Percentiles rank a stretch among this genome's conserved stretches.
phyloP scores from a whole-genome alignment of 2,888 invertebrate species.

The Noctua pronuba region DNA sequence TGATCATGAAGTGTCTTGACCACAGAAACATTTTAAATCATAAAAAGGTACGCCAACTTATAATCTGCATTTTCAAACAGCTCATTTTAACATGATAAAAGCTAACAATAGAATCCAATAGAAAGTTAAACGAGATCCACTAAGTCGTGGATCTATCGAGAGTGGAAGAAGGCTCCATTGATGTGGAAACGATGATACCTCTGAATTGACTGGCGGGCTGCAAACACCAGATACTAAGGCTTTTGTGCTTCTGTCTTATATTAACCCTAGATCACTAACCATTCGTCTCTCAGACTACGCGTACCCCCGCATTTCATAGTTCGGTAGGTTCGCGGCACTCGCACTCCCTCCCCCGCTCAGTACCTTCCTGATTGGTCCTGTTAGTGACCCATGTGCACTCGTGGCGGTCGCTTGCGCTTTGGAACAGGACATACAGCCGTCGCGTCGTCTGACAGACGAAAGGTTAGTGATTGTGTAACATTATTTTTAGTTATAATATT shows the following conservation, averaged over 20 bases:
- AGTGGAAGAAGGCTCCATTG: slow-evolving; percentile 59
- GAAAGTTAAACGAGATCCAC: slow-evolving; percentile 54
- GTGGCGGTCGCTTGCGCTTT: too few species aligned
- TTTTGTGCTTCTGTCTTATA: slow-evolving; percentile 49
- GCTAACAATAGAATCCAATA: slow-evolving; percentile 54
- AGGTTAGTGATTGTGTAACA: too few species aligned
- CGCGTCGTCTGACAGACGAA: too few species aligned
- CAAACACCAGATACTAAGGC: slow-evolving; percentile 56
- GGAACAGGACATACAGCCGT: too few species aligned
- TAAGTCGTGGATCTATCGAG: slow-evolving; percentile 49
- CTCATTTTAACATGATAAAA: slow-evolving; percentile 43
- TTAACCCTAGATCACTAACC: too few species aligned
- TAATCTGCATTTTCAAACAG: slow-evolving; percentile 5
- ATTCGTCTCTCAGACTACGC: too few species aligned
- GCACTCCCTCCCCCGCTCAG: too few species aligned
- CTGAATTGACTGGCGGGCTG: slow-evolving; percentile 57
- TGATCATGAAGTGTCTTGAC: background rate
- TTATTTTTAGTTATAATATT: too few species aligned
- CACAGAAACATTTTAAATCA: background rate
- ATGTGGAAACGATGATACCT: slow-evolving; percentile 67
- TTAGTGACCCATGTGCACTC: too few species aligned
- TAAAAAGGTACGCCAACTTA: background rate
- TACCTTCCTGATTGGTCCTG: too few species aligned
- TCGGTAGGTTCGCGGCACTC: too few species aligned
- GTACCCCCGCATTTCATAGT: too few species aligned